Base-by-base conservation (phyloP, 2,113 vertebrate genomes). In the Mixornis gularis region DNA sequence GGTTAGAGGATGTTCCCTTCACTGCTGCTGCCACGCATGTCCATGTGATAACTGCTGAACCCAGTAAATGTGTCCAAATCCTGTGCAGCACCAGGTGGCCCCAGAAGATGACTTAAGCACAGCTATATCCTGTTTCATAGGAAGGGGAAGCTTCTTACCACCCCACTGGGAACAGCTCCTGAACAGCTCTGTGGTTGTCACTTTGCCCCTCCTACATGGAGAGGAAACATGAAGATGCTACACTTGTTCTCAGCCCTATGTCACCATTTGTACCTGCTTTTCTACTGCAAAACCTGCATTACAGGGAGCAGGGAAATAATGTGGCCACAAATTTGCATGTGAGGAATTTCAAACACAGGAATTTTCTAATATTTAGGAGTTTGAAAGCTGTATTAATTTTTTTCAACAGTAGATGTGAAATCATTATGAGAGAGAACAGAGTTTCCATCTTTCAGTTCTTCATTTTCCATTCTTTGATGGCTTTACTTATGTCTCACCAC, bases 61-160 rank as follows among this genome's bases (percentile, higher is more conserved):
- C 15, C 46, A 46, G 18, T 7, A 41, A 53, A 56, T 0, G 0
- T 24, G 17, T 16, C 65, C 65, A 71, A 68, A 64, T 15, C 36
- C 38, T 41, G 40, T 8, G 58, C 38, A 53, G n/a, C 20, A 74
- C 9, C 74, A 79, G 20, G 21, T 69, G 56, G 56, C 51, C 30
- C 19, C 34, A 69, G 43, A 81, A 71, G 34, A 40, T 0, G 4
- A 63, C 34, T 9, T 8, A 27, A 6, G 15, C 17, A 82, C 17
- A 87, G 34, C 25, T 12, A 3, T 1, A 2, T 34, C 29, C 34
- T 29, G 7, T 41, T 2, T 1, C 18, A 63, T 63, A 41, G 0
- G 0, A 74, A 59, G 32, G n/a, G 8, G 27, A 64, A 84, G 26
- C 15, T 44, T 63, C 69, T 80, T 70, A 52, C 26, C 2, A 1